These are phyloP conservation scores for Cichlasoma orientale DNA, from an alignment of 2,797 vertebrate species.

Conservation along the genomic window DNA sequence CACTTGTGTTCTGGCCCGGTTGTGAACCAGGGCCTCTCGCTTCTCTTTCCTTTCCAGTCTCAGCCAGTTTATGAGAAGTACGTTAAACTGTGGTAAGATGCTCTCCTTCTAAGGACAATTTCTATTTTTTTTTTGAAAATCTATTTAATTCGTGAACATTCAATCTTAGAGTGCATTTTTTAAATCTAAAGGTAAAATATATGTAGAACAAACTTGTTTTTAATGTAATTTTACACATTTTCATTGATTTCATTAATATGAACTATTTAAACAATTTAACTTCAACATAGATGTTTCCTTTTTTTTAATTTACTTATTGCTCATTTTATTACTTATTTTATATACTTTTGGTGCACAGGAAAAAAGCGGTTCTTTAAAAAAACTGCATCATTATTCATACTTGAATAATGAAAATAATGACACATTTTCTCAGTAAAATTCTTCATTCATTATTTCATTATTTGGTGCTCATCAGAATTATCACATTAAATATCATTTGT, in stretches of 20 bases:
- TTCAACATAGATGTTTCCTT: background rate
- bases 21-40: background rate
- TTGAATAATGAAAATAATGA: background rate
- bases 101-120: background rate
- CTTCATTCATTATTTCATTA: background rate
- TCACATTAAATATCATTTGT: background rate
- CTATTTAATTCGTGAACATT: background rate
- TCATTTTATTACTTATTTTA: background rate
- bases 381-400: background rate
- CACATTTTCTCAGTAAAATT: background rate
- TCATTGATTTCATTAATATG: background rate
- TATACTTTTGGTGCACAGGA: background rate
- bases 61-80: background rate
- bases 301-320: background rate
- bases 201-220: background rate
- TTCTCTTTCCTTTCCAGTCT: background rate
- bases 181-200: background rate
- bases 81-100: background rate
- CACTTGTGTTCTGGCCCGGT: background rate
- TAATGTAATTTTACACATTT: background rate
- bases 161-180: background rate
- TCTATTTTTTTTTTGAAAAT: background rate
- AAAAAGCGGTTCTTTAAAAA: background rate
- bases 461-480: background rate
- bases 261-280: background rate